Evolutionary conservation across 2,888 invertebrate species (phyloP), one percentile per base, ranked within the genome.

Genomic region (Opisthograptis luteolata): DNA sequence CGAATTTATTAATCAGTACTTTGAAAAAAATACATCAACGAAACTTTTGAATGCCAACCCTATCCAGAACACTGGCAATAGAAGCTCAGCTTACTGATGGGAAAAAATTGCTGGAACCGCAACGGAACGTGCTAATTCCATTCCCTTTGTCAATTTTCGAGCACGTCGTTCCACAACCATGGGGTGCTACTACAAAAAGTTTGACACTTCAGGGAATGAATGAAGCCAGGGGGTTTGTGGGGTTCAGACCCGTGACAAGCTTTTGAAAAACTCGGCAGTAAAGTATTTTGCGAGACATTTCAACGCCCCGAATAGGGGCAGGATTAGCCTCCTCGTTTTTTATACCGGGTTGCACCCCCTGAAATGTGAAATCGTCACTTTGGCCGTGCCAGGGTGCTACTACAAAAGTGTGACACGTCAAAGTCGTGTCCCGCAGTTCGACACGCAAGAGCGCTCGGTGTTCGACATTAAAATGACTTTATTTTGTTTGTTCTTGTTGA

Each of bases 401-500:
- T 42, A 43, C 49, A 39, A 44, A 41, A 48, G 36, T 48, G 45
- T 34, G 49, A 8, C 40, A 41, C 45, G 36, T 45, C 51, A 51
- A 51, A 36, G 40, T 45, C 45, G 20, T 41, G 45, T 36, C 30
- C 30, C 44, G 12, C 35, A 27, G 14, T 30, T 31, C 31, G 36
- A 40, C 51, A 45, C 51, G 51, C 44, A 45, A 44, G 35, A 40
- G 36, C 37, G n/a, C 17, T 13, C 28, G 30, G 36, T 15, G 24
- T 41, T 45, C 25, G 51, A 41, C 41, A 51, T 45, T 40, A 45
- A 51, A 45, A 45, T 41, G 40, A 45, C 36, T 51, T 51, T 44
- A 50, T 50, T 43, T 50, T 44, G 50, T 50, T 51, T 51, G 50
- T 45, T 36, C 39, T 41, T 40, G 36, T 51, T 41, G 45, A 51